phyloP scores from a whole-genome alignment of 2,888 invertebrate genomes.

The Cataglyphis rosenhaueri region DNA sequence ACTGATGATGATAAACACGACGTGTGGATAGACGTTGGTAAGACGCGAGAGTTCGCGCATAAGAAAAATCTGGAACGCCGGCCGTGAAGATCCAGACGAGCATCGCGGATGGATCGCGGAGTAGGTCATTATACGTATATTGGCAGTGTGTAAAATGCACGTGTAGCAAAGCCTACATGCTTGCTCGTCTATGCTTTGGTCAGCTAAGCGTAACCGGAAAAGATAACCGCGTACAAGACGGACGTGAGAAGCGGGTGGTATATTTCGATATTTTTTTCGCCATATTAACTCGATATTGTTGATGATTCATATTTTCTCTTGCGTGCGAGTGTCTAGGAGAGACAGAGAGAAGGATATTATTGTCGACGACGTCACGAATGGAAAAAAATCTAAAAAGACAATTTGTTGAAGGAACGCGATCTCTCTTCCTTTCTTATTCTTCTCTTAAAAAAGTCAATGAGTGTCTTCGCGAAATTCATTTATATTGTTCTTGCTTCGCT shows the following conservation, averaged over 20 bases:
- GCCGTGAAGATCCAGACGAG: conserved; percentile 73
- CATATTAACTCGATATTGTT: conserved; percentile 29
- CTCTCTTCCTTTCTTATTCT: background rate
- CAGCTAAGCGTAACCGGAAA: conserved; percentile 77
- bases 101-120: conserved; percentile 72
- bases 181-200: conserved; percentile 79
- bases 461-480: background rate
- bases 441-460: conserved; percentile 4
- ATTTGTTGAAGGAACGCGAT: conserved; percentile 1
- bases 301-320: conserved; percentile 46
- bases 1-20: conserved; percentile 25
- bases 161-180: conserved; percentile 80
- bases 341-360: background rate
- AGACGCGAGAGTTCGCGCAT: conserved; percentile 51
- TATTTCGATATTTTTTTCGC: conserved; percentile 10
- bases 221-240: conserved; percentile 49
- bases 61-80: conserved; percentile 76
- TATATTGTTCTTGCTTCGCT: background rate
- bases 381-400: background rate
- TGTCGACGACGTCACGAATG: background rate
- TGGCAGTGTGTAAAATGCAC: conserved; percentile 77
- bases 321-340: background rate
- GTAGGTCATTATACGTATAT: conserved; percentile 79
- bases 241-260: conserved; percentile 11
- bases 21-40: conserved; percentile 30